Evolutionary conservation across 2,888 invertebrate species (phyloP).

Genomic region (Gryllus longicercus): DNA sequence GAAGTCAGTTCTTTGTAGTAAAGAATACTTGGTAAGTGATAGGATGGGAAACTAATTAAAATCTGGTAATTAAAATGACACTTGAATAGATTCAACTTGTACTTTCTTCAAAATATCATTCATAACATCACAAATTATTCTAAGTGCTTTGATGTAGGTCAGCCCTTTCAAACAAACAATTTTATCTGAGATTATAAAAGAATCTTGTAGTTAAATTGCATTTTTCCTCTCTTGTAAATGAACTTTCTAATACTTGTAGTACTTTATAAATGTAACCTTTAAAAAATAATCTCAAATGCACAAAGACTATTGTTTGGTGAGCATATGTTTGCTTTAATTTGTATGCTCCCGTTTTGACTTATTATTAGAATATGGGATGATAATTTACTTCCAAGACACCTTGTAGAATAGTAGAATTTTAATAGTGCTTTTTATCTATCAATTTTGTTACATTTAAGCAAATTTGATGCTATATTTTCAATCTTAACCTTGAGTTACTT

Average conservation of each 20-base stretch:
- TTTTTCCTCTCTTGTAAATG: too few relatives aligned
- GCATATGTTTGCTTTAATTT: background rate
- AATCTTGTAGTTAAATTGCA: too few relatives aligned
- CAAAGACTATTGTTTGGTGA: background rate
- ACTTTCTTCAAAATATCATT: background rate
- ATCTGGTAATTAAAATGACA: too few relatives aligned
- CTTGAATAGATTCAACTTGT: too few relatives aligned
- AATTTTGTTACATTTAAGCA: background rate
- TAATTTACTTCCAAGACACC: background rate
- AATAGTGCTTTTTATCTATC: background rate
- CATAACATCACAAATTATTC: too few relatives aligned
- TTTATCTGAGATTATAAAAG: background rate
- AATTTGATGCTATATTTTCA: background rate
- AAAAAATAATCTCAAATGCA: background rate
- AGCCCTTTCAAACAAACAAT: too few relatives aligned
- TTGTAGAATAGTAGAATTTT: background rate
- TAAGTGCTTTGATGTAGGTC: too few relatives aligned
- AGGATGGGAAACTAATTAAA: too few relatives aligned
- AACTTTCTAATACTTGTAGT: too few relatives aligned
- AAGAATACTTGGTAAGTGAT: background rate
- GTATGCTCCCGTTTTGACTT: background rate
- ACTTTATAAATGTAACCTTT: background rate
- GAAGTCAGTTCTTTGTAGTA: background rate
- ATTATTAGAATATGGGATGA: background rate
- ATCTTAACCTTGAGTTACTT: background rate